Conservation (phyloP, 92 coral and sea anemone species). For the Zoanthus sociatus region DNA sequence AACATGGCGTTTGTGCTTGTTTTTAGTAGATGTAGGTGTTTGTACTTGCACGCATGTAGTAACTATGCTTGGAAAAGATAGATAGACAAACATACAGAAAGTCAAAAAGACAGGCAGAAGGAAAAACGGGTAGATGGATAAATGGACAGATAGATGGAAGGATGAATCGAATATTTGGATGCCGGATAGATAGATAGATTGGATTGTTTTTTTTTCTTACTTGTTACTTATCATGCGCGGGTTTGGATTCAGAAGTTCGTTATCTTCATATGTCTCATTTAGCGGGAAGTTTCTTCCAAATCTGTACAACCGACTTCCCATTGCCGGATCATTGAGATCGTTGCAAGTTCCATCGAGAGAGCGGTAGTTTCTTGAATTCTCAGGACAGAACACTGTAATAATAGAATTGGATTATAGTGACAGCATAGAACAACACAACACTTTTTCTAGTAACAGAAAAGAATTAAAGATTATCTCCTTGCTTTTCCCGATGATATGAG, state of each 20-base stretch:
- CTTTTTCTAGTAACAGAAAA: neutral
- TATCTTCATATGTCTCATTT: slow-evolving; percentile 69
- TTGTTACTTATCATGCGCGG: slow-evolving; percentile 74
- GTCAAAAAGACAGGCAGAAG: neutral
- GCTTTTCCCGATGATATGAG: too few species aligned
- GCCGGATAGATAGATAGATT: neutral
- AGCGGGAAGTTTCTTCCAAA: slow-evolving; percentile 80
- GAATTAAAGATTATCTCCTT: too few species aligned
- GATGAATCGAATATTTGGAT: neutral
- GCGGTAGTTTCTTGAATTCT: slow-evolving; percentile 57
- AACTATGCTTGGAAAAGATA: too few species aligned
- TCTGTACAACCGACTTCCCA: slow-evolving; percentile 82
- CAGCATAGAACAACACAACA: neutral
- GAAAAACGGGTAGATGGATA: neutral
- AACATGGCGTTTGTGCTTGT: too few species aligned
- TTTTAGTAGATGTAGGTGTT: too few species aligned
- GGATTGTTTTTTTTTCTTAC: slow-evolving; percentile 29
- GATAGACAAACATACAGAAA: too few species aligned
- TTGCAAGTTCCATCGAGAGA: slow-evolving; percentile 87
- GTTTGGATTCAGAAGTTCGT: slow-evolving; percentile 68
- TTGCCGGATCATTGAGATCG: slow-evolving; percentile 74
- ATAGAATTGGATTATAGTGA: neutral
- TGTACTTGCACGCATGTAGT: too few species aligned
- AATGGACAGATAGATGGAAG: neutral
- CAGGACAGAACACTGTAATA: slow-evolving; percentile 74